phyloP scores from a whole-genome alignment of 2,113 vertebrate species.

The western clawed frog (Xenopus tropicalis) region DNA sequence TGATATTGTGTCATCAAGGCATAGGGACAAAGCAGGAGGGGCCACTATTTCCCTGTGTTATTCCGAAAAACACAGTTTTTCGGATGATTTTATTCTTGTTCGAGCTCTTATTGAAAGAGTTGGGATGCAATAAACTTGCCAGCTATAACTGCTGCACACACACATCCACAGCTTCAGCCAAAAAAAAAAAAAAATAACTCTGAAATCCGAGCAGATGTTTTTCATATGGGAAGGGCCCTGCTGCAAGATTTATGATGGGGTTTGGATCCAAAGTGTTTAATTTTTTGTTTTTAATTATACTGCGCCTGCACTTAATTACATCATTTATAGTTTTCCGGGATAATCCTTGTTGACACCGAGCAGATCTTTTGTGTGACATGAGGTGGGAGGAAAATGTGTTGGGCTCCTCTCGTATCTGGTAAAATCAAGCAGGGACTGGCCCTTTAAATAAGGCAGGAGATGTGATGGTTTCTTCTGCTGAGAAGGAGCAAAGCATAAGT shows the following conservation, averaged over 20 bases:
- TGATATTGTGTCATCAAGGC: no score
- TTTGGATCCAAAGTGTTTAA: slow-evolving; percentile 43
- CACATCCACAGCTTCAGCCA: slow-evolving; percentile 19
- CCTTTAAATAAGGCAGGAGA: no score
- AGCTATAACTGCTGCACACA: slow-evolving; percentile 33
- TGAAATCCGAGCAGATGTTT: slow-evolving; percentile 35
- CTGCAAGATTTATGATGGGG: slow-evolving; percentile 39
- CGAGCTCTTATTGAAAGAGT: slow-evolving; percentile 33
- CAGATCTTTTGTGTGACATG: slow-evolving; percentile 37
- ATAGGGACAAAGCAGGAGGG: no score
- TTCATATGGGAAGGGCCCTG: slow-evolving; percentile 42
- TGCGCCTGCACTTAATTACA: slow-evolving; percentile 40
- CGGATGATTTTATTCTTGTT: slow-evolving; percentile 14
- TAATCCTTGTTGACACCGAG: slow-evolving; percentile 44
- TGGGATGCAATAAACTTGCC: slow-evolving; percentile 41
- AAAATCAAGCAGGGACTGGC: background rate
- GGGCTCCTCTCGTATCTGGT: background rate
- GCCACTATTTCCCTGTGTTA: no score
- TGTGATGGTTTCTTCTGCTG: no score
- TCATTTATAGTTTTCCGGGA: slow-evolving; percentile 45
- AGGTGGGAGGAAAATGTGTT: background rate
- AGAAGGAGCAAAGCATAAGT: no score
- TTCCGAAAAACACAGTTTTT: slow-evolving; percentile 7
- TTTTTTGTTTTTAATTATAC: slow-evolving; percentile 45
- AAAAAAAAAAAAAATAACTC: slow-evolving; percentile 10